A percentile compares a stretch with the other conserved stretches of the same genome.
Evolutionary conservation across 2,888 invertebrate genomes (phyloP).

Genomic region (Chloroclystis v-ata): DNA sequence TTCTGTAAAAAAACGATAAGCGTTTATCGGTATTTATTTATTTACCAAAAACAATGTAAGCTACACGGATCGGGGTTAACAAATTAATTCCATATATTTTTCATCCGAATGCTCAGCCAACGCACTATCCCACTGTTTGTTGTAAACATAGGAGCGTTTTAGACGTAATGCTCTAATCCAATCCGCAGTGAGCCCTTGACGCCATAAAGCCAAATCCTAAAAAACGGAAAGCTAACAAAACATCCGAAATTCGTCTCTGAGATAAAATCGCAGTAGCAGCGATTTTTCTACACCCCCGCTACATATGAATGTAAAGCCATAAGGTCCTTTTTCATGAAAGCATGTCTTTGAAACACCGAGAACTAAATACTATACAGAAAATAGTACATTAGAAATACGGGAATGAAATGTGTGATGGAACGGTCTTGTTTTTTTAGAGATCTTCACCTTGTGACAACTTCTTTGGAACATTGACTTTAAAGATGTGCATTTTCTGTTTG

Average conservation of each 20-base stretch:
- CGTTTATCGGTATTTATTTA: too few species aligned
- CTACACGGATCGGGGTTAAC: too few species aligned
- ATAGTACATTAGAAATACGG: slow-evolving; percentile 20
- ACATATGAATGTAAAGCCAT: slow-evolving; percentile 57
- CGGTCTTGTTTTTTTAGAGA: slow-evolving; percentile 1
- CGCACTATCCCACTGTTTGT: too few species aligned
- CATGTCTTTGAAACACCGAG: slow-evolving; percentile 45
- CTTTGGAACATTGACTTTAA: not conserved
- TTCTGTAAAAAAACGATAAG: too few species aligned
- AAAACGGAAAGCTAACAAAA: not conserved
- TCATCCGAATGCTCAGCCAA: too few species aligned
- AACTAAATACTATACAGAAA: slow-evolving; percentile 32
- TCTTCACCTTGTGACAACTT: not conserved
- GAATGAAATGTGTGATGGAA: slow-evolving; percentile 15
- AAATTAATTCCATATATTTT: too few species aligned
- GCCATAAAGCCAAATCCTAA: not conserved
- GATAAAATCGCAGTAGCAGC: slow-evolving; percentile 37
- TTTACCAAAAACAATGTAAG: too few species aligned
- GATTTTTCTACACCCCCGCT: slow-evolving; percentile 52
- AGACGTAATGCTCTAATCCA: too few species aligned
- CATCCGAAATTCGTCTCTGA: slow-evolving; percentile 35
- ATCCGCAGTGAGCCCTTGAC: too few species aligned
- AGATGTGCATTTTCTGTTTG: too few species aligned
- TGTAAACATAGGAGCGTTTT: too few species aligned
- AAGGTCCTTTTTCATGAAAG: slow-evolving; percentile 65